Base-by-base conservation (phyloP, 2,888 invertebrate species). In the Drosophila bunnanda region DNA sequence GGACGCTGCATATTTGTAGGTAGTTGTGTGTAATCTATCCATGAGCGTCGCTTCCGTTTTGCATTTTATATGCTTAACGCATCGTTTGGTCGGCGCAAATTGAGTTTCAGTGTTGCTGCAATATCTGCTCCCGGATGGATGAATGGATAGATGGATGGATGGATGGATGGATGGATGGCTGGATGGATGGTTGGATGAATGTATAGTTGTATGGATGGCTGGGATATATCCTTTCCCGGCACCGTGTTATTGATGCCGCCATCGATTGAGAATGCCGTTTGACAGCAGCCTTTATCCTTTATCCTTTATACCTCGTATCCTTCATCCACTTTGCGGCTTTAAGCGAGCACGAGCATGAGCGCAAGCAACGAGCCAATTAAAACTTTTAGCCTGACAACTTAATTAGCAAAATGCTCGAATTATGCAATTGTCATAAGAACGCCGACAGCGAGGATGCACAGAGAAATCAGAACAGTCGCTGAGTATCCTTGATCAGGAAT, bases 41-140 rank as follows among this genome's bases (percentile, higher is more conserved):
- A 61, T 77, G 77, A 74, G 80, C 80, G 76, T 71, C 67, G 87
- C 77, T 76, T 79, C 84, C 82, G 84, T 61, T 85, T 80, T 76
- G 79, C 76, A 81, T 86, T 86, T 83, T 73, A 76, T 83, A 79
- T 79, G 87, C 82, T 86, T 83, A 75, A 86, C 84, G 87, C 84
- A 83, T 86, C 87, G 87, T 79, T 86, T 83, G 74, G 77, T 60
- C 58, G 39, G 54, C 79, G 57, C 65, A 86, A 82, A 82, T 82
- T 83, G 81, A 78, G 84, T 83, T 86, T 82, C 72, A 56, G 66
- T 79, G 71, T 75, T 52, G 28, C 39, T 54, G 56, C 30, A 67
- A 65, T 79, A 76, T 72, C 67, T 53, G 50, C 79, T 62, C 20
- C 56, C 46, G 32, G 46, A 34, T n/a, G 39, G 55, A 59, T 68